phyloP scores from a whole-genome alignment of 2,797 vertebrate species.

The Macroramphosus scolopax region DNA sequence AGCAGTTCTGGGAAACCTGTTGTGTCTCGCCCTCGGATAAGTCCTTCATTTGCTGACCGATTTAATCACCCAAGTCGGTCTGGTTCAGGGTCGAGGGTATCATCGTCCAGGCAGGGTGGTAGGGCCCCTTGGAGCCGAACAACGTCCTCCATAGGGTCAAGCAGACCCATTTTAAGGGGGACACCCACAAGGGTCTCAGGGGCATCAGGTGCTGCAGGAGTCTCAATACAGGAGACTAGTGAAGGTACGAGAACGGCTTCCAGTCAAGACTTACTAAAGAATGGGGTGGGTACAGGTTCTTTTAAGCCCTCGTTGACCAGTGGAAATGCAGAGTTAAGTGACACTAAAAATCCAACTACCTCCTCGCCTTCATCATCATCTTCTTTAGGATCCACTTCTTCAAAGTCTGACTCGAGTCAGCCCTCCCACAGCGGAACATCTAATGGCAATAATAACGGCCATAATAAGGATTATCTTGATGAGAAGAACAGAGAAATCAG shows the following conservation, averaged over 20 bases:
- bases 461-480: conserved; percentile 52
- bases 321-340: conserved; percentile 35
- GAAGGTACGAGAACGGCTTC: conserved; percentile 57
- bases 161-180: conserved; percentile 56
- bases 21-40: conserved; percentile 54
- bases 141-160: conserved; percentile 71
- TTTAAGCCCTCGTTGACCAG: conserved; percentile 56
- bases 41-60: conserved; percentile 51
- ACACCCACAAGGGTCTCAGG: conserved; percentile 58
- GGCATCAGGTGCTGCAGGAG: conserved; percentile 60
- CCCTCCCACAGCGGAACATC: conserved; percentile 42
- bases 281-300: conserved; percentile 40
- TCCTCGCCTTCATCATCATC: conserved; percentile 42
- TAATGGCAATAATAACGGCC: conserved; percentile 37
- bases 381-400: too few species aligned
- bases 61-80: conserved; percentile 62
- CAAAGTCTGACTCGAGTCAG: conserved; percentile 45
- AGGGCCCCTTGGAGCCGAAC: conserved; percentile 63
- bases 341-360: conserved; percentile 49
- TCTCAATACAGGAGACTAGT: conserved; percentile 65
- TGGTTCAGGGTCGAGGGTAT: conserved; percentile 29
- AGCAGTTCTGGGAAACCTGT: conserved; percentile 35
- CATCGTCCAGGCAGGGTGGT: conserved; percentile 58
- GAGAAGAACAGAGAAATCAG: conserved; percentile 45
- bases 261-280: conserved; percentile 58